Conservation (phyloP, 2,888 invertebrate species). For the Ormyrus rosae region DNA sequence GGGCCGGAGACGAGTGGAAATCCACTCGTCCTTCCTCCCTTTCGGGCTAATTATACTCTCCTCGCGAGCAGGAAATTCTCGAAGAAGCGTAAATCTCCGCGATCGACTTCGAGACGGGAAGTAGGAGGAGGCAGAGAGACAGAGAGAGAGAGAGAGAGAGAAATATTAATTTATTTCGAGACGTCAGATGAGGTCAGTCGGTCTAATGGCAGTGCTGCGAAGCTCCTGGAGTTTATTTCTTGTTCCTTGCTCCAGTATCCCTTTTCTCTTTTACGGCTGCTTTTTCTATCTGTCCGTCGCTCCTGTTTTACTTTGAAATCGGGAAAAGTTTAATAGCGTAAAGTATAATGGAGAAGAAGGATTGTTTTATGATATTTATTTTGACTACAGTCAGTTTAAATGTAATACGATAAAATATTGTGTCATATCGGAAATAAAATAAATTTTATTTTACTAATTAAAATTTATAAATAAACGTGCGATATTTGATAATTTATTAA, state of each 20-base stretch:
- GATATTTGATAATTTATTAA: too few relatives aligned
- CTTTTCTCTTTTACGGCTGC: neutral
- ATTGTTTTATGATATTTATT: too few relatives aligned
- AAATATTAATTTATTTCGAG: slow-evolving; percentile 55
- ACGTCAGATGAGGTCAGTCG: slow-evolving; percentile 4
- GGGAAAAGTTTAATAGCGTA: too few relatives aligned
- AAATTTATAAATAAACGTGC: too few relatives aligned
- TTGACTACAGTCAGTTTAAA: too few relatives aligned
- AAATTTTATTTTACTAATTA: too few relatives aligned
- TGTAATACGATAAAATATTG: too few relatives aligned
- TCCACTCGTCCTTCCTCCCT: neutral
- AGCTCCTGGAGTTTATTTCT: slow-evolving; percentile 22
- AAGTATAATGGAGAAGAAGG: too few relatives aligned
- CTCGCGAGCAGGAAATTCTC: slow-evolving; percentile 17
- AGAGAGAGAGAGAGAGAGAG: neutral
- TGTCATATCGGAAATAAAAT: too few relatives aligned
- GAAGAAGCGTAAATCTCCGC: slow-evolving; percentile 48
- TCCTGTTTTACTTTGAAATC: too few relatives aligned
- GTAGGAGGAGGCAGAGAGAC: neutral
- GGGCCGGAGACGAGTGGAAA: neutral
- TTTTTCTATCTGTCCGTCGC: neutral
- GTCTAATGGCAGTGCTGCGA: slow-evolving; percentile 10
- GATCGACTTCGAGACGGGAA: slow-evolving; percentile 34
- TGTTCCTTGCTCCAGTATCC: neutral
- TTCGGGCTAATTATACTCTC: slow-evolving; percentile 49